A percentile compares a stretch with the other conserved stretches of the same genome.
These are phyloP conservation scores for Pseudococcus viburni DNA, from an alignment of 2,888 invertebrate species.

Conservation along the genomic window DNA sequence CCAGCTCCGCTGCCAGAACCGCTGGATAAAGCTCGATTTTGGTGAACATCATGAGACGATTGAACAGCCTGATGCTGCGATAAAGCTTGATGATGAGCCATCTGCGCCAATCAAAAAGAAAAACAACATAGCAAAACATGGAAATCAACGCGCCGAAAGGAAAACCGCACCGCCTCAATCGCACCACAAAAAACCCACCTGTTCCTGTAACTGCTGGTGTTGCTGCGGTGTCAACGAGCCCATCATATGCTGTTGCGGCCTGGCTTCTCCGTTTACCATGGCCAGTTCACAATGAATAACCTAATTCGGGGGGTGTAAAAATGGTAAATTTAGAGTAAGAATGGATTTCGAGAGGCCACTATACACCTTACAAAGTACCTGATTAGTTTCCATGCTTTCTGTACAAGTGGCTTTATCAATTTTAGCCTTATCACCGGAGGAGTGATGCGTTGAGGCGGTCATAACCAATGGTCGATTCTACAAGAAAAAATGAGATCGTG, in stretches of 20 bases:
- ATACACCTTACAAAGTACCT: constrained; percentile 72
- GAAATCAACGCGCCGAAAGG: background rate
- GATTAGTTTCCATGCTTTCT: constrained; percentile 69
- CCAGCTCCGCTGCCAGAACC: background rate
- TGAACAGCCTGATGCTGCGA: constrained; percentile 71
- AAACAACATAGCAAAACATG: background rate
- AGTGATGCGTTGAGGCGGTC: constrained; percentile 62
- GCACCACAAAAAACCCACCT: constrained; percentile 67
- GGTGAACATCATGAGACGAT: constrained; percentile 57
- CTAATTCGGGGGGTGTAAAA: constrained; percentile 22
- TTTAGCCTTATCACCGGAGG: constrained; percentile 64
- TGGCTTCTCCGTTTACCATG: constrained; percentile 70
- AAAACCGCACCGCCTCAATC: constrained; percentile 20
- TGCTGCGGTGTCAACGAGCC: constrained; percentile 69
- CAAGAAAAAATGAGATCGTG: constrained; percentile 1
- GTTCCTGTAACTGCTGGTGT: constrained; percentile 69
- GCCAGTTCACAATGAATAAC: constrained; percentile 71
- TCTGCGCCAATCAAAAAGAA: constrained; percentile 70
- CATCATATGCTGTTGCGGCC: constrained; percentile 66
- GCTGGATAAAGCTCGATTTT: constrained; percentile 50
- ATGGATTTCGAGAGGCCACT: background rate
- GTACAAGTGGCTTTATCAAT: constrained; percentile 67
- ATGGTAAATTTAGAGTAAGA: background rate
- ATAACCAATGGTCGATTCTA: constrained; percentile 59
- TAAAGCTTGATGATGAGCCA: constrained; percentile 74